These are phyloP conservation scores for Electrona antarctica DNA, from an alignment of 2,113 vertebrate species.

Conservation along the genomic window DNA sequence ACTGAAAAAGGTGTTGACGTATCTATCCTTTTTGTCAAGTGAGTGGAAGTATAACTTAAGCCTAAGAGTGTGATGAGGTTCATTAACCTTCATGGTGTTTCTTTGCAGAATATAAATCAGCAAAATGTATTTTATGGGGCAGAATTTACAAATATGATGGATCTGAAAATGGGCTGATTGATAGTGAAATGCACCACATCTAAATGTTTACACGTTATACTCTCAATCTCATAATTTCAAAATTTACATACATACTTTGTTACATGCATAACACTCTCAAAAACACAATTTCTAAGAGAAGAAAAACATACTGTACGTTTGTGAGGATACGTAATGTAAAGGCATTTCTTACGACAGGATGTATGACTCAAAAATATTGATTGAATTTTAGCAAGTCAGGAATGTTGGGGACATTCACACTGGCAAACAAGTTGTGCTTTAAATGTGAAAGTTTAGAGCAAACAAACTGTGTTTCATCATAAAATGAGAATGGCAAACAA, in stretches of 20 bases:
- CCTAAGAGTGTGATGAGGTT: not conserved
- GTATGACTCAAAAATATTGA: slow-evolving; percentile 30
- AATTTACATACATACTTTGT: slow-evolving; percentile 53
- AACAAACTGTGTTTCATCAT: not conserved
- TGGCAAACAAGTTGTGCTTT: slow-evolving; percentile 56
- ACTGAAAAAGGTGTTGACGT: no score
- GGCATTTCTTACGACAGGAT: slow-evolving; percentile 55
- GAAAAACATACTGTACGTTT: slow-evolving; percentile 36
- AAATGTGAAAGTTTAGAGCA: slow-evolving; percentile 23
- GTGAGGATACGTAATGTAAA: slow-evolving; percentile 42
- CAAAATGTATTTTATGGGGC: slow-evolving; percentile 7
- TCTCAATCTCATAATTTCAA: slow-evolving; percentile 37
- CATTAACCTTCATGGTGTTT: not conserved
- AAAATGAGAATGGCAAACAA: slow-evolving; percentile 36
- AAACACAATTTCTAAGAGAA: slow-evolving; percentile 37
- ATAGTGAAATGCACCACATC: slow-evolving; percentile 18
- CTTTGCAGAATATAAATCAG: slow-evolving; percentile 13
- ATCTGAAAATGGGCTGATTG: not conserved
- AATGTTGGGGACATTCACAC: slow-evolving; percentile 38
- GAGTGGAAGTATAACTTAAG: no score
- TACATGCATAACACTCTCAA: slow-evolving; percentile 68
- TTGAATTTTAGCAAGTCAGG: slow-evolving; percentile 8
- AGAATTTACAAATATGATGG: slow-evolving; percentile 14
- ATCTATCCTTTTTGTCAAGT: no score
- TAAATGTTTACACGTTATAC: slow-evolving; percentile 35